Percentiles rank a stretch among this genome's conserved stretches.
These are phyloP conservation scores for Acanthornis magna DNA, from an alignment of 2,797 vertebrate species.

Conservation along the genomic window DNA sequence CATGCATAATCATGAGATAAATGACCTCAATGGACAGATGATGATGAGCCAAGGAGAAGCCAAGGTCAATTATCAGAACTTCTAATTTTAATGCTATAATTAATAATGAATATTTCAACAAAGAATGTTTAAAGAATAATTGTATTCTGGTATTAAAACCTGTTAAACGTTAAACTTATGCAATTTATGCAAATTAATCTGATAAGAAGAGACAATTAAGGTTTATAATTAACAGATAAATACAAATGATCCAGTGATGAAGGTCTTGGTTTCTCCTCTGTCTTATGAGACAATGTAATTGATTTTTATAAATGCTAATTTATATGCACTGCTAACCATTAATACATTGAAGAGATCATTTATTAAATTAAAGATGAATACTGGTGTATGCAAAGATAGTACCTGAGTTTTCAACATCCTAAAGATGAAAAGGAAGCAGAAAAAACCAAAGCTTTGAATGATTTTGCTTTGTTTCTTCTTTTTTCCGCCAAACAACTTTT, in stretches of 20 bases:
- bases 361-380: conserved; percentile 71
- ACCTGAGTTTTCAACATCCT: conserved; percentile 57
- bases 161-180: conserved; percentile 78
- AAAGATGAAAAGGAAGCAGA: conserved; percentile 43
- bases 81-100: conserved; percentile 78
- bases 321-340: conserved; percentile 79
- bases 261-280: conserved; percentile 77
- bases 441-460: conserved; percentile 15
- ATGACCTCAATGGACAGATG: conserved; percentile 70
- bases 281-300: conserved; percentile 78
- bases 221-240: conserved; percentile 84
- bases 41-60: conserved; percentile 75
- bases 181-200: conserved; percentile 82
- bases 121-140: conserved; percentile 78
- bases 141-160: conserved; percentile 77
- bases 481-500: background rate
- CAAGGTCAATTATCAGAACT: conserved; percentile 80
- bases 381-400: conserved; percentile 32
- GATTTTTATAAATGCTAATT: conserved; percentile 84
- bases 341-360: conserved; percentile 69
- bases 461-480: background rate
- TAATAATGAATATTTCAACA: conserved; percentile 75
- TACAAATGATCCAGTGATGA: conserved; percentile 81
- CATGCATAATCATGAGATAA: conserved; percentile 71
- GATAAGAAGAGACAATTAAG: conserved; percentile 81